Evolutionary conservation across 2,113 vertebrate genomes (phyloP), one percentile per base, ranked within the genome.

Genomic region (Petroica traversi): DNA sequence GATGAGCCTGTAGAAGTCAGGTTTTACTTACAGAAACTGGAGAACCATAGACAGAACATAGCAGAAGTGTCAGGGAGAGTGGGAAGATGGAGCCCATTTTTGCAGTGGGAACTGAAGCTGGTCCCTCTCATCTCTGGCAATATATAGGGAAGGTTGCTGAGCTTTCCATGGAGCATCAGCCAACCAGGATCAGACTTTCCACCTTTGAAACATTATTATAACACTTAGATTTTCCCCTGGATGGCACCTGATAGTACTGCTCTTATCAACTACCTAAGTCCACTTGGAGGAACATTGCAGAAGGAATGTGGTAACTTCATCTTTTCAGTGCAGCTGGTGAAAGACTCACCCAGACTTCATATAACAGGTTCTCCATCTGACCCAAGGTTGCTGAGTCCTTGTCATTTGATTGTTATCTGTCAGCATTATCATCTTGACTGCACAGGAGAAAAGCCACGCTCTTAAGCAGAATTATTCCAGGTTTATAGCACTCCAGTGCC

Each of bases 1-100:
- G 15, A 81, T 40, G 26, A 87, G 23, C 20, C 38, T 23, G 5
- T n/a, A 52, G 31, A 77, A 82, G 62, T 38, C 29, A 45, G 36
- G 6, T 59, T 59, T 82, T 76, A 88, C 88, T 97, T 78, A 97
- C 93, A 77, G 91, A 93, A 41, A 82, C 77, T 6, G 97, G 85
- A 73, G 90, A 85, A 17, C 69, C 49, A 29, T 23, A 15, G 23
- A 34, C 80, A 40, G 22, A 73, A 51, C 15, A 24, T 2, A 90
- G n/a, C 2, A 95, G 69, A 48, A 97, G 77, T 0, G 0, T 54
- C 13, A 93, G 34, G 38, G 78, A 82, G 24, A 89, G 51, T 2
- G 48, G n/a, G 46, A 93, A 55, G 13, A 51, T 36, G 62, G 48
- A 95, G 63, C 38, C 52, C 97, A 97, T 97, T 88, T 75, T 71